Conservation (phyloP, 1,140 invertebrate genomes). For the Bombyx mori region DNA sequence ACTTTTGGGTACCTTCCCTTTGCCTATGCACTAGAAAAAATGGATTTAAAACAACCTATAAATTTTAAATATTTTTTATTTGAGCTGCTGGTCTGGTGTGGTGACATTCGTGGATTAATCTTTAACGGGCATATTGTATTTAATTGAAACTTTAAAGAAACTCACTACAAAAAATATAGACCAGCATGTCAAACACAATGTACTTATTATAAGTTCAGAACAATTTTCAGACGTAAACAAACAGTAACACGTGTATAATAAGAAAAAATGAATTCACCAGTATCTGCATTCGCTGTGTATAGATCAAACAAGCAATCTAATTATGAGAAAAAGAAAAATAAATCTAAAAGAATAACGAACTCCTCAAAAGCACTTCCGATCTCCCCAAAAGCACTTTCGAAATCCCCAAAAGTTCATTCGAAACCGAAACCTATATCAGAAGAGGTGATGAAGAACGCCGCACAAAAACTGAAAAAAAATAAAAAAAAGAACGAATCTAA, state of each 20-base stretch:
- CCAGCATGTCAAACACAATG: not conserved
- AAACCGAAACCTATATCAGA: slow-evolving; percentile 23
- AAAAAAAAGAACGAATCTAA: slow-evolving; percentile 39
- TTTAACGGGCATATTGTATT: too few species aligned
- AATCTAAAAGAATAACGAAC: slow-evolving; percentile 20
- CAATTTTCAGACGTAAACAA: not conserved
- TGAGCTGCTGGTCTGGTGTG: too few species aligned
- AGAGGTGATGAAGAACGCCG: slow-evolving; percentile 27
- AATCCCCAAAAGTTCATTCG: too few species aligned
- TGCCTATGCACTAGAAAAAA: too few species aligned
- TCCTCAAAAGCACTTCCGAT: slow-evolving; percentile 12
- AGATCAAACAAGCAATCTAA: slow-evolving; percentile 34
- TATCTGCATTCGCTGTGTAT: slow-evolving; percentile 57
- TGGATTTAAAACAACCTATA: too few species aligned
- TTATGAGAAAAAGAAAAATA: slow-evolving; percentile 33
- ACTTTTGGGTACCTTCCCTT: too few species aligned
- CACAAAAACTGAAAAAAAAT: slow-evolving; percentile 37
- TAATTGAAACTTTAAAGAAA: too few species aligned
- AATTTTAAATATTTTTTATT: too few species aligned
- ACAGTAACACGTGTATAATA: not conserved
- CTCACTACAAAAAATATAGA: not conserved
- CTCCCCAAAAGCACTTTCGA: too few species aligned
- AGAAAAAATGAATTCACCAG: slow-evolving; percentile 38
- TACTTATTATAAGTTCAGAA: not conserved
- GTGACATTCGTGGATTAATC: too few species aligned